These are phyloP conservation scores for Pantherophis vulpinus DNA, from an alignment of 2,797 vertebrate genomes.

Conservation along the genomic window DNA sequence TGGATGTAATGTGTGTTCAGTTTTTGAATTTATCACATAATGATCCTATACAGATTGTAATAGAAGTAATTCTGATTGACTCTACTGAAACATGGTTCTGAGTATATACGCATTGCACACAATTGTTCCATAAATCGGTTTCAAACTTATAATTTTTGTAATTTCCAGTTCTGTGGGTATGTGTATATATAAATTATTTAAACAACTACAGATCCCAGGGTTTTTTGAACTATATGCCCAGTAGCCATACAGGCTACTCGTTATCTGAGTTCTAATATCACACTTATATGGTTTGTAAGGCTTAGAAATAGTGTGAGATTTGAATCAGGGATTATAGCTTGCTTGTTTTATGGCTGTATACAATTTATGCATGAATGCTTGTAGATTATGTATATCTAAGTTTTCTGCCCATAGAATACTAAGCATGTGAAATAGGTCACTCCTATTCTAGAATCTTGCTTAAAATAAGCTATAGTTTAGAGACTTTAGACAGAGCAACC, in stretches of 20 bases:
- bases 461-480: neutral
- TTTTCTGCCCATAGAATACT: neutral
- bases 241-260: neutral
- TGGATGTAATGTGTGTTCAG: neutral
- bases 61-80: neutral
- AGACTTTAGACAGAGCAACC: too few relatives aligned
- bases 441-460: neutral
- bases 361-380: neutral
- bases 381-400: neutral
- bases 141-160: neutral
- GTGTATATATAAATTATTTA: neutral
- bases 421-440: neutral
- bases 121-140: neutral
- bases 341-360: neutral
- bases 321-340: neutral
- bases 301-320: neutral
- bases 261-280: neutral
- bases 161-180: neutral
- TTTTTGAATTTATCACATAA: neutral
- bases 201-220: neutral
- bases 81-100: neutral
- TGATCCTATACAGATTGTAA: neutral
- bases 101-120: neutral
- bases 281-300: neutral
- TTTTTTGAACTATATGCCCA: neutral